These are phyloP conservation scores for Epinephelus coioides DNA, from an alignment of 2,797 vertebrate genomes.

Conservation along the genomic window DNA sequence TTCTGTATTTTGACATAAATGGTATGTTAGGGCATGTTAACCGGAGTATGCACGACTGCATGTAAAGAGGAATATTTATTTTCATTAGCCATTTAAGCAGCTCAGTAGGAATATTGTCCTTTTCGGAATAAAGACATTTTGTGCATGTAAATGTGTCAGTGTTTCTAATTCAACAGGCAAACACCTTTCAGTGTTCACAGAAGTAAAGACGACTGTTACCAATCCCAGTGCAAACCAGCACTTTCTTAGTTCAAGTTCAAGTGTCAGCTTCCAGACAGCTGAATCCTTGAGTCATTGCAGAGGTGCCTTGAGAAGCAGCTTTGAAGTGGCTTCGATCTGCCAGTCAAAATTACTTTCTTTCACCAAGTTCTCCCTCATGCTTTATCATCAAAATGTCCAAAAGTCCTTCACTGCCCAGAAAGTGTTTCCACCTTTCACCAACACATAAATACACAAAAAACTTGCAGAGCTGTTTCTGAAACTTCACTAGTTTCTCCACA, in stretches of 20 bases:
- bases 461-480: neutral
- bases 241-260: neutral
- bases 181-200: neutral
- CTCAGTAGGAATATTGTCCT: too few species aligned
- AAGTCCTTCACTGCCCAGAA: neutral
- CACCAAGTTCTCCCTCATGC: neutral
- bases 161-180: neutral
- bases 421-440: neutral
- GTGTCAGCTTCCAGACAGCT: neutral
- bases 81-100: too few species aligned
- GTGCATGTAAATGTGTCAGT: too few species aligned
- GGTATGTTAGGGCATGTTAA: too few species aligned
- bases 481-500: too few species aligned
- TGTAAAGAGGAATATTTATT: too few species aligned
- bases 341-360: neutral
- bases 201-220: neutral
- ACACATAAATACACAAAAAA: neutral
- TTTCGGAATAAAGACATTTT: too few species aligned
- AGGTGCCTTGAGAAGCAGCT: neutral
- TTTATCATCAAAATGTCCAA: neutral
- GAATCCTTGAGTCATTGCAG: neutral
- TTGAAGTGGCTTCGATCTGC: neutral
- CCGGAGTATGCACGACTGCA: too few species aligned
- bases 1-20: too few species aligned
- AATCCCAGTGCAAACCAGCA: neutral